Evolutionary conservation across 2,888 invertebrate species (phyloP).

Genomic region (Plagodis pulveraria): DNA sequence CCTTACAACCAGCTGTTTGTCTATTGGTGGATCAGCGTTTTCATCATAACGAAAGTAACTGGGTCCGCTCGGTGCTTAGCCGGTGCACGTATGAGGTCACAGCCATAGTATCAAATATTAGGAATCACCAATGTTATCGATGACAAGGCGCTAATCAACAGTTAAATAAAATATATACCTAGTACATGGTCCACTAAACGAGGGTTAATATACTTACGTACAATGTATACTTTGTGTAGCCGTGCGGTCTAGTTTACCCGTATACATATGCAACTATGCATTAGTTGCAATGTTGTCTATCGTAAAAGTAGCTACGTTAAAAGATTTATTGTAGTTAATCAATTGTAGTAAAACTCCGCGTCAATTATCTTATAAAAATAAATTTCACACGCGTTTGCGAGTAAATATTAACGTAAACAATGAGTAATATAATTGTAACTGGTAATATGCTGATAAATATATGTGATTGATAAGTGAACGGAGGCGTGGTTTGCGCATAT

Average conservation of each 20-base stretch:
- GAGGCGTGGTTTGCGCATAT: slow-evolving; percentile 48
- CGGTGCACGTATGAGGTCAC: slow-evolving; percentile 46
- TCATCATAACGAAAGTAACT: slow-evolving; percentile 46
- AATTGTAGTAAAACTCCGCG: slow-evolving; percentile 19
- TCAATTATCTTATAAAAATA: slow-evolving; percentile 23
- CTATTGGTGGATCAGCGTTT: slow-evolving; percentile 61
- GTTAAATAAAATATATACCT: slow-evolving; percentile 3
- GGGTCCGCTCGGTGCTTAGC: slow-evolving; percentile 39
- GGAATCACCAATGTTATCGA: slow-evolving; percentile 32
- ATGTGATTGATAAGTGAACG: slow-evolving; percentile 43
- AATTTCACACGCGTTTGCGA: slow-evolving; percentile 23
- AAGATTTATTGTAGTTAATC: slow-evolving; percentile 9
- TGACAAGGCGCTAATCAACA: slow-evolving; percentile 16
- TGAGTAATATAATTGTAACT: slow-evolving; percentile 29
- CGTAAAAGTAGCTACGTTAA: background rate
- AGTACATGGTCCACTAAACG: background rate
- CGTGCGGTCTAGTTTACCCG: slow-evolving; percentile 4
- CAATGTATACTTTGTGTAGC: background rate
- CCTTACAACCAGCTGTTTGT: slow-evolving; percentile 71
- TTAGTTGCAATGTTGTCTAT: slow-evolving; percentile 18
- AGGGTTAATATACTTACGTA: slow-evolving; percentile 1
- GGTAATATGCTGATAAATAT: slow-evolving; percentile 25
- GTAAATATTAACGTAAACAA: slow-evolving; percentile 35
- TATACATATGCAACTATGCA: slow-evolving; percentile 21
- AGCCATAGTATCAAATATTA: slow-evolving; percentile 35